These are phyloP conservation scores for Aurelia coerulea DNA, from an alignment of 30 jellyfish, hydroid and myxozoan species.

Conservation along the genomic window DNA sequence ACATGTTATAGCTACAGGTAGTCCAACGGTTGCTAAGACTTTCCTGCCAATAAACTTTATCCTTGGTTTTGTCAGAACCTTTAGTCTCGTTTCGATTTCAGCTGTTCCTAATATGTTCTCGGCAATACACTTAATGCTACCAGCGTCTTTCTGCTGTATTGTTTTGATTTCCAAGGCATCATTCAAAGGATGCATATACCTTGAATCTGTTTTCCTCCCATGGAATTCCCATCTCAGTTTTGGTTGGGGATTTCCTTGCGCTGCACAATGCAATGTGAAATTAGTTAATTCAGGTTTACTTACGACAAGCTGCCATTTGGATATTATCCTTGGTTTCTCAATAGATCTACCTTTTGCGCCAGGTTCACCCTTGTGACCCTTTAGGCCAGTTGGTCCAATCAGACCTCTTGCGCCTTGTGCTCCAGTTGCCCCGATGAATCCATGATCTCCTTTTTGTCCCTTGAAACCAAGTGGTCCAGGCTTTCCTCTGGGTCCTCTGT, in stretches of 20 bases:
- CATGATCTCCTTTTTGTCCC: neutral
- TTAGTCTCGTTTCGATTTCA: too few relatives aligned
- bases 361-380: neutral
- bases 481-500: conserved; percentile 1
- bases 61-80: too few relatives aligned
- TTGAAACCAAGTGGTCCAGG: neutral
- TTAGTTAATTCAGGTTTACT: neutral
- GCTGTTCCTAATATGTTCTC: neutral
- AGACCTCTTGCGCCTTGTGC: neutral
- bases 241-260: neutral
- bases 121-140: neutral
- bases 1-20: too few relatives aligned
- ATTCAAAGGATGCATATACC: neutral
- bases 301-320: neutral
- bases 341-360: neutral
- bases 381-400: neutral
- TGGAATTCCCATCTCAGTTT: neutral
- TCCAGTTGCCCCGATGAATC: neutral
- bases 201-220: neutral
- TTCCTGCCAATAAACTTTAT: too few relatives aligned
- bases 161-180: neutral
- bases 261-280: neutral
- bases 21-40: too few relatives aligned
- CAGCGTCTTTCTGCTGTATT: too few relatives aligned
- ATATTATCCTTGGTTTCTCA: conserved; percentile 12